Conservation (phyloP, 2,888 invertebrate genomes). For the Trachelus iudaicus region DNA sequence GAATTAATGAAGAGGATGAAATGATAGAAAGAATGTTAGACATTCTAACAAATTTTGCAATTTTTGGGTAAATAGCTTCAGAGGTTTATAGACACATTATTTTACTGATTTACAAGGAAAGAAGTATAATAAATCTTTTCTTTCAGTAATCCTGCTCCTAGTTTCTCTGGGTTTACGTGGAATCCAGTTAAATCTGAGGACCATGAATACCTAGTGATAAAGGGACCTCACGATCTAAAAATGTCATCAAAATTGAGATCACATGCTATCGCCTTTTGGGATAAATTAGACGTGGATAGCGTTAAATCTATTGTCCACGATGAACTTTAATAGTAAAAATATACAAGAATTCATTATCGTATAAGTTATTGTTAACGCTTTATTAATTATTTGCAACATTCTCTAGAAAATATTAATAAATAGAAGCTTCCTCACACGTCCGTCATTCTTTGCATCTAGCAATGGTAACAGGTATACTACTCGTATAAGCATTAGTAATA, state of each 20-base stretch:
- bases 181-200: conserved; percentile 8
- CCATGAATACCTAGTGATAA: conserved; percentile 6
- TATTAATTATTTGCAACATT: neutral
- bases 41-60: conserved; percentile 12
- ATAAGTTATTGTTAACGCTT: neutral
- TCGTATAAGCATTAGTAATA: too few relatives aligned
- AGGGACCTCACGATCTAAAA: conserved; percentile 8
- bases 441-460: too few relatives aligned
- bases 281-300: conserved; percentile 10
- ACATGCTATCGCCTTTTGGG: conserved; percentile 6
- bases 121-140: neutral
- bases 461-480: too few relatives aligned
- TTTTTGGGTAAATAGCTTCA: conserved; percentile 3
- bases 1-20: neutral
- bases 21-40: conserved; percentile 14
- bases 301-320: conserved; percentile 5
- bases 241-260: conserved; percentile 7
- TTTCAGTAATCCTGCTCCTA: conserved; percentile 17
- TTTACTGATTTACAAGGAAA: neutral
- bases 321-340: conserved; percentile 6
- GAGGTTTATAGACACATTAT: neutral
- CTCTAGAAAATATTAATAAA: neutral
- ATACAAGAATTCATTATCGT: neutral
- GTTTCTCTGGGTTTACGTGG: conserved; percentile 12
- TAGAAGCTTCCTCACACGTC: neutral